These are phyloP conservation scores for Habropoda laboriosa DNA, from an alignment of 1,140 invertebrate species.

Conservation along the genomic window DNA sequence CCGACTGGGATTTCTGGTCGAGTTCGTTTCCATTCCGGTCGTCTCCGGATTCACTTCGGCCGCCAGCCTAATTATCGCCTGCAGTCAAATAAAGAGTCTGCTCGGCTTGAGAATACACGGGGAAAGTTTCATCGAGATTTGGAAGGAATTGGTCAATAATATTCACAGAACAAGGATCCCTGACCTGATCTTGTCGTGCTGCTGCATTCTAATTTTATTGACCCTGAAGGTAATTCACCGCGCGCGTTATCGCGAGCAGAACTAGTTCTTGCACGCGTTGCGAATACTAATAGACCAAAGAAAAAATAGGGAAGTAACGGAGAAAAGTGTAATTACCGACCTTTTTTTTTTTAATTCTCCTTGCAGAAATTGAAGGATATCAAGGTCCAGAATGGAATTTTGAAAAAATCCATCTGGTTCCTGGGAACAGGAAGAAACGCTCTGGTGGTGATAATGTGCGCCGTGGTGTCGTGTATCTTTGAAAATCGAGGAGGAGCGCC, in stretches of 20 bases:
- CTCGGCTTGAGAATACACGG: constrained; percentile 86
- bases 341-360: neutral
- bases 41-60: constrained; percentile 94
- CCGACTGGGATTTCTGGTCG: constrained; percentile 90
- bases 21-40: constrained; percentile 93
- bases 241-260: neutral
- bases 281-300: neutral
- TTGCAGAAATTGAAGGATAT: constrained; percentile 78
- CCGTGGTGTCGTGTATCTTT: constrained; percentile 83
- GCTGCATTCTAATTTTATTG: constrained; percentile 84
- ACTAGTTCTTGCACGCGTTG: neutral
- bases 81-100: constrained; percentile 90
- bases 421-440: constrained; percentile 89
- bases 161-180: constrained; percentile 82
- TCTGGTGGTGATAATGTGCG: constrained; percentile 87
- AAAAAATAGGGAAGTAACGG: neutral
- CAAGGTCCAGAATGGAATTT: constrained; percentile 76
- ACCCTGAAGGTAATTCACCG: constrained; percentile 83
- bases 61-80: constrained; percentile 91
- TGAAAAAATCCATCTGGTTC: constrained; percentile 85
- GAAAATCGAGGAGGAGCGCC: constrained; percentile 73
- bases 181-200: constrained; percentile 85
- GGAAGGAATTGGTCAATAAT: constrained; percentile 82
- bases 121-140: constrained; percentile 85
- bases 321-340: neutral